Evolutionary conservation across 1,140 invertebrate genomes (phyloP), one percentile per base, ranked within the genome.

Genomic region (Riptortus pedestris): DNA sequence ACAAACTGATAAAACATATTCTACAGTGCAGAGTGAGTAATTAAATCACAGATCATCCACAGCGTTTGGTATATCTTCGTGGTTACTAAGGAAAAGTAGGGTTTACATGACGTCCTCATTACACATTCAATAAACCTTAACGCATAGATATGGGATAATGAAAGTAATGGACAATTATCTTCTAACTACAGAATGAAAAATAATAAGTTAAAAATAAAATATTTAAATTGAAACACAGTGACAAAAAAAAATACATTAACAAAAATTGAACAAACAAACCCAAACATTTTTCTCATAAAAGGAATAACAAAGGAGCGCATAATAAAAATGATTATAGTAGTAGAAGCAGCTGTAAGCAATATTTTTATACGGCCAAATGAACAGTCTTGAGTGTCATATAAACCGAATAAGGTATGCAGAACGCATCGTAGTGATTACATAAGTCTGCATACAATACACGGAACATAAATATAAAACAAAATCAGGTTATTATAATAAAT

Each of bases 21-120:
- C 57, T 59, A 59, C 57, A 59, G 57, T 59, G 57, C 57, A 59
- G 26, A 33, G 57, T 59, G 57, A 59, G 28, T 59, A 59, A 59
- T 59, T 33, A 59, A 33, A 38, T 59, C 57, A 59, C 57, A 59
- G 57, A 59, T 59, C 57, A 59, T 59, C 57, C 57, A 55, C 24
- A 59, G 57, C 57, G 26, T 33, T 31, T 24, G 26, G 57, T 24
- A 55, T 55, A 55, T 59, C 57, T 55, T 59, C 57, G 28, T 59
- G 57, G 57, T 59, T 59, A 59, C 57, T 59, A 59, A 59, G 28
- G 57, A 59, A 29, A 24, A 55, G 26, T 31, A 59, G 57, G 57
- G 57, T 59, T 59, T 59, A 59, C 57, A 59, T 59, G 57, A 59
- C 57, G 28, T n/a, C 31, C 57, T 59, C 51, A 55, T 24, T 24